Base-by-base conservation (phyloP, 2,888 invertebrate genomes). In the Mongoloraphidia duomilia region DNA sequence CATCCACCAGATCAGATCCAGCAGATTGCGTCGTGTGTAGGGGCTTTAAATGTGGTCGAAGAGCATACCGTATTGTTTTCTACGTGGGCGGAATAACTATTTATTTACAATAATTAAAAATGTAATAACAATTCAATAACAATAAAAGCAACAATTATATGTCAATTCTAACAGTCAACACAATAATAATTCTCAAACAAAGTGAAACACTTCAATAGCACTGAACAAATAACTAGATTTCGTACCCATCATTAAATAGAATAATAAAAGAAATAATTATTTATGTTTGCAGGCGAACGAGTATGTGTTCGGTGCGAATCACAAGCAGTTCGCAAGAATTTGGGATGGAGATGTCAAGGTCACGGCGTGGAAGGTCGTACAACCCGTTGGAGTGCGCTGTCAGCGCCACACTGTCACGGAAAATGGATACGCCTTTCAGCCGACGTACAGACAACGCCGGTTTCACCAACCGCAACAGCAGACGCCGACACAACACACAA, bases 401-500 rank as follows among this genome's bases (percentile, higher is more conserved):
- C 86, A 43, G 83, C 83, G n/a, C 84, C 85, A 1, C 85, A 88
- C 60, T 92, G 92, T 66, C 87, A 87, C 61, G 92, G 91, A 38
- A 87, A 89, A 64, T 92, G 91, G 91, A 69, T 84, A 43, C 77
- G 89, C 44, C 63, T 73, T 49, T 70, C 70, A 52, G 63, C 73
- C 1, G 66, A 61, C 2, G 59, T 49, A 64, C 65, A 0, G 69
- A 70, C 52, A 66, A 60, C 47, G 63, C 62, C 56, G 65, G 64
- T 40, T 43, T 41, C 40, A 9, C 37, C 43, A 39, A 41, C 36
- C 10, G 14, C 13, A 13, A 39, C 17, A 13, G 70, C 70, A 56
- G 71, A 71, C 57, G 44, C 39, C 35, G 51, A 54, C 43, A 35
- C 34, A n/a, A 48, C 40, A 51, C 6, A 26, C 26, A 26, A 26